Evolutionary conservation across 2,888 invertebrate genomes (phyloP).

Genomic region (Quadroppia sp.): DNA sequence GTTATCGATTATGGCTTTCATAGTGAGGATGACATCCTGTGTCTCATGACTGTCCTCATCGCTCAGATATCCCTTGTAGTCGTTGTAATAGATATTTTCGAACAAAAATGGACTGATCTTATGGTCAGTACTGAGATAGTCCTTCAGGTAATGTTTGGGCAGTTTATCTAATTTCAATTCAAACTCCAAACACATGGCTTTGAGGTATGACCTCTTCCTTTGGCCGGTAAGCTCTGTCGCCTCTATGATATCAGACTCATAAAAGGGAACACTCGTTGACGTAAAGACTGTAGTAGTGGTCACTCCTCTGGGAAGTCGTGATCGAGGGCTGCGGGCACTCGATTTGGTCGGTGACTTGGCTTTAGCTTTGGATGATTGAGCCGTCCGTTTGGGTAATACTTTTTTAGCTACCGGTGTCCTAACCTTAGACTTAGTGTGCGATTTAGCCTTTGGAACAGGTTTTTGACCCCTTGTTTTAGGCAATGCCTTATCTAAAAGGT

Average conservation of each 20-base stretch:
- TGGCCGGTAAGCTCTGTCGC: constrained; percentile 14
- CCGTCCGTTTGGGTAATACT: background rate
- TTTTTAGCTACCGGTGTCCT: background rate
- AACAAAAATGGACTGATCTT: constrained; percentile 4
- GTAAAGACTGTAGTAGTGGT: constrained; percentile 28
- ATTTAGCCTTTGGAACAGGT: background rate
- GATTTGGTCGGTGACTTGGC: background rate
- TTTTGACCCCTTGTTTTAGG: background rate
- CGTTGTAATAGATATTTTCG: constrained; percentile 29
- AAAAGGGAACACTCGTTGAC: constrained; percentile 17
- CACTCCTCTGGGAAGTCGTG: constrained; percentile 1
- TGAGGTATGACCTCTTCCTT: constrained; percentile 7
- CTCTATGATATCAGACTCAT: background rate
- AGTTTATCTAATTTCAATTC: background rate
- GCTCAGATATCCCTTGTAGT: background rate
- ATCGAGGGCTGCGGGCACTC: background rate
- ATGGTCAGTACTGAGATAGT: background rate
- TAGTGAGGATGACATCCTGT: background rate
- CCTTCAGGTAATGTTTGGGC: background rate
- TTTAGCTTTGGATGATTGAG: background rate
- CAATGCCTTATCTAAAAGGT: constrained; percentile 3
- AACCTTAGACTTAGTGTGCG: too few relatives aligned
- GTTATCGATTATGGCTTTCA: background rate
- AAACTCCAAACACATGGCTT: background rate
- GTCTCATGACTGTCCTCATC: background rate